Percentiles rank a stretch among this genome's conserved stretches.
These are phyloP conservation scores for Anoplopoma fimbria DNA, from an alignment of 2,113 vertebrate genomes.

Conservation along the genomic window DNA sequence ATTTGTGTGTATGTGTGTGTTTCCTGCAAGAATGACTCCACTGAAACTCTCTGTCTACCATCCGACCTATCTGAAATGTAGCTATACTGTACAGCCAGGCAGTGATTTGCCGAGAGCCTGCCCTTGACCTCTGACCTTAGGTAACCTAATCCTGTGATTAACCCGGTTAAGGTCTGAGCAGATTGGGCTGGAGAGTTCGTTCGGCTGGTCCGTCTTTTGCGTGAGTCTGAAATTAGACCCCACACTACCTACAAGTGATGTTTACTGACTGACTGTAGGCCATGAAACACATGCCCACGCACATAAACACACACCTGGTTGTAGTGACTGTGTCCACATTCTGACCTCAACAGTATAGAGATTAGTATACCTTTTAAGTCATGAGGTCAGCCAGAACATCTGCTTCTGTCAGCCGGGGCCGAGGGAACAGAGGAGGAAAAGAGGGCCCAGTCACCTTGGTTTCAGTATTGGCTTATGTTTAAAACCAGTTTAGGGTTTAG, in stretches of 20 bases:
- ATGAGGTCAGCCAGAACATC: constrained; percentile 37
- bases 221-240: background rate
- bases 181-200: background rate
- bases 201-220: background rate
- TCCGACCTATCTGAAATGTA: background rate
- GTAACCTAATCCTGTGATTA: constrained; percentile 19
- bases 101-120: background rate
- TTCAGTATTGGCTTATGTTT: background rate
- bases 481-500: background rate
- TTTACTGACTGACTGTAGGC: constrained; percentile 20
- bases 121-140: constrained; percentile 19
- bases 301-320: constrained; percentile 40
- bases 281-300: background rate
- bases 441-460: background rate
- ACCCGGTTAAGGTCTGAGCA: constrained; percentile 1
- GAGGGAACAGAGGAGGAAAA: background rate
- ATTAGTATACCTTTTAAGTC: constrained; percentile 15
- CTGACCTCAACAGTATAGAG: constrained; percentile 22
- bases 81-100: background rate
- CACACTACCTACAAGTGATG: background rate
- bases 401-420: constrained; percentile 31
- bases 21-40: background rate
- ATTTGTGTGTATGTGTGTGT: too few species aligned
- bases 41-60: background rate
- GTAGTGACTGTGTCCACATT: constrained; percentile 19